Evolutionary conservation across 2,113 vertebrate genomes (phyloP), one percentile per base, ranked within the genome.

Genomic region (Centropus unirufus): DNA sequence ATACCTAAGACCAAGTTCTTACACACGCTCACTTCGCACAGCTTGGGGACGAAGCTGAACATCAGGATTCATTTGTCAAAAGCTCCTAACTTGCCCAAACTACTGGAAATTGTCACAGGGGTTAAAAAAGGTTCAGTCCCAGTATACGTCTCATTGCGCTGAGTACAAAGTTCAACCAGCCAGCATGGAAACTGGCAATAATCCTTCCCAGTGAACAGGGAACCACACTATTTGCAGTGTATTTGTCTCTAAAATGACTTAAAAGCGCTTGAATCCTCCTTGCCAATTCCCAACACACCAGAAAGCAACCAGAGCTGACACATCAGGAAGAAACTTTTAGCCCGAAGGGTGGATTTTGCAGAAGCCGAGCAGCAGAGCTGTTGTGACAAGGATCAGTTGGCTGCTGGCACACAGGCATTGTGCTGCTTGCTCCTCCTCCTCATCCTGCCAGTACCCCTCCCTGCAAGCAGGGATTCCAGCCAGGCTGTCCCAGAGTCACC

Each of bases 191-290:
- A 58, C 19, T 62, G 70, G 73, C 49, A 49, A 11, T 9, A 11
- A 40, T 1, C 7, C 17, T 42, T 51, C 30, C 32, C 59, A 21
- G 24, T 4, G 52, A 68, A 44, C 47, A 36, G 39, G 12, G 2
- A 57, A 57, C 14, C 64, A 8, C 3, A 0, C 1, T 8, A 9
- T 1, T 29, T 21, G 42, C 16, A 2, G 27, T 0, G 10, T 13
- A 9, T 9, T 21, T n/a, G 34, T 24, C 39, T 39, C 32, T 12
- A 18, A 14, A 73, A 14, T 2, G 29, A 21, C 15, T 8, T 24
- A 1, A 0, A 20, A 47, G 29, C 0, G 44, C 57, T 78, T 9
- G 54, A 29, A 79, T 23, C 32, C 34, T 68, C 52, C 70, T 66
- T 14, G 14, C 10, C 18, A 4, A 34, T 3, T 4, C 39, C 12